Conservation (phyloP, 2,797 vertebrate species). For the Rhadinocentrus ornatus region DNA sequence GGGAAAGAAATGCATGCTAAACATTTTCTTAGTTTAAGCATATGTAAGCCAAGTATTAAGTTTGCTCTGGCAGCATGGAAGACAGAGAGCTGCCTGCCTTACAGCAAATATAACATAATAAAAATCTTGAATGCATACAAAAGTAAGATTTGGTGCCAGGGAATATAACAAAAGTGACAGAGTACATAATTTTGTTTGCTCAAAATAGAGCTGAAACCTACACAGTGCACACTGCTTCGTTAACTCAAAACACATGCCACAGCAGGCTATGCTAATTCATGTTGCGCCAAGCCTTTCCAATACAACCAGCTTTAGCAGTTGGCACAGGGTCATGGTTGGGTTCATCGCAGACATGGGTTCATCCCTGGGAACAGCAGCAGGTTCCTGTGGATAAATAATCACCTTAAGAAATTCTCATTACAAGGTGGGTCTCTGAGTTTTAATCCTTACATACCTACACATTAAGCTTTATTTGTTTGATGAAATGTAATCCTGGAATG, state of each 20-base stretch:
- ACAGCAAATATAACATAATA: slow-evolving; percentile 11
- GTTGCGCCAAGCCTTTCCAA: slow-evolving; percentile 69
- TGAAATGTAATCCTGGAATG: slow-evolving; percentile 34
- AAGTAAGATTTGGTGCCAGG: slow-evolving; percentile 28
- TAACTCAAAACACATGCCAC: slow-evolving; percentile 49
- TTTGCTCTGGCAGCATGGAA: slow-evolving; percentile 29
- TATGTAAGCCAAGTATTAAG: slow-evolving; percentile 32
- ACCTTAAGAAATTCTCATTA: slow-evolving; percentile 64
- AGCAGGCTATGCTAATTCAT: slow-evolving; percentile 67
- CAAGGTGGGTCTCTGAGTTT: slow-evolving; percentile 53
- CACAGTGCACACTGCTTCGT: slow-evolving; percentile 42
- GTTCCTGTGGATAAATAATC: slow-evolving; percentile 70
- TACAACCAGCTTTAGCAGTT: slow-evolving; percentile 47
- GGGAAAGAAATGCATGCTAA: slow-evolving; percentile 26
- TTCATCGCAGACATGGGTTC: slow-evolving; percentile 61
- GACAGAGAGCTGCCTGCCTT: slow-evolving; percentile 17
- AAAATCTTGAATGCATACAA: slow-evolving; percentile 17
- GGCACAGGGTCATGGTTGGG: slow-evolving; percentile 63
- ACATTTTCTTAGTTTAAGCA: slow-evolving; percentile 12
- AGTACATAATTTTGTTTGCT: slow-evolving; percentile 44
- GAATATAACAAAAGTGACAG: slow-evolving; percentile 37
- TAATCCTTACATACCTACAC: slow-evolving; percentile 53
- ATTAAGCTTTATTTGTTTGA: slow-evolving; percentile 62
- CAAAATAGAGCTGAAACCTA: slow-evolving; percentile 55
- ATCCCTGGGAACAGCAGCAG: slow-evolving; percentile 56